Evolutionary conservation across 2,797 vertebrate species (phyloP).

Genomic region (Acanthurus lineatus): DNA sequence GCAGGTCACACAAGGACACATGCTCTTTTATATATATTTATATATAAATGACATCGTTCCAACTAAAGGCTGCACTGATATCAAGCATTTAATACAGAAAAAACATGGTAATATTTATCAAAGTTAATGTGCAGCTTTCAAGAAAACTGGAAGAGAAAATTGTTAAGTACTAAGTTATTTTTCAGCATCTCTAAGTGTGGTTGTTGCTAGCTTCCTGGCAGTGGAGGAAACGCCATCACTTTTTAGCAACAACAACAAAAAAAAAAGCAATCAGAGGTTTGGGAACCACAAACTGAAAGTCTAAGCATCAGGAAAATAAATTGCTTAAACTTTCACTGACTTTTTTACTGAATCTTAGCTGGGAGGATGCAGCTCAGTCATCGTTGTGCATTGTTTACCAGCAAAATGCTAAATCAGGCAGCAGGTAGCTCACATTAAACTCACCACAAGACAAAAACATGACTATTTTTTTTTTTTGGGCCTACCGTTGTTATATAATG

Average conservation of each 20-base stretch:
- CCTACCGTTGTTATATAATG: constrained; percentile 7
- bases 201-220: background rate
- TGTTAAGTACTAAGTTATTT: background rate
- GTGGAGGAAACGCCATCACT: constrained; percentile 15
- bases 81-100: background rate
- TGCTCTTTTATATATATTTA: constrained; percentile 3
- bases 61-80: constrained; percentile 6
- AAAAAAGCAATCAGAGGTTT: constrained; percentile 26
- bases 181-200: constrained; percentile 25
- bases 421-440: constrained; percentile 6
- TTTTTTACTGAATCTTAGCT: constrained; percentile 13
- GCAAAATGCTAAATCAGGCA: background rate
- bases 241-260: background rate
- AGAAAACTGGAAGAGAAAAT: background rate
- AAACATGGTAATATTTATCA: background rate
- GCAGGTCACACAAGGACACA: constrained; percentile 35
- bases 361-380: background rate
- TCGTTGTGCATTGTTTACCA: background rate
- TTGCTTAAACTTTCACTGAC: constrained; percentile 10
- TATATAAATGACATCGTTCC: background rate
- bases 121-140: background rate
- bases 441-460: constrained; percentile 20
- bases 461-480: background rate
- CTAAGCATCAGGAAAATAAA: constrained; percentile 18
- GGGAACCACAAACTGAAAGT: constrained; percentile 24